phyloP scores from a whole-genome alignment of 2,888 invertebrate genomes.

The Calameuta filiformis region DNA sequence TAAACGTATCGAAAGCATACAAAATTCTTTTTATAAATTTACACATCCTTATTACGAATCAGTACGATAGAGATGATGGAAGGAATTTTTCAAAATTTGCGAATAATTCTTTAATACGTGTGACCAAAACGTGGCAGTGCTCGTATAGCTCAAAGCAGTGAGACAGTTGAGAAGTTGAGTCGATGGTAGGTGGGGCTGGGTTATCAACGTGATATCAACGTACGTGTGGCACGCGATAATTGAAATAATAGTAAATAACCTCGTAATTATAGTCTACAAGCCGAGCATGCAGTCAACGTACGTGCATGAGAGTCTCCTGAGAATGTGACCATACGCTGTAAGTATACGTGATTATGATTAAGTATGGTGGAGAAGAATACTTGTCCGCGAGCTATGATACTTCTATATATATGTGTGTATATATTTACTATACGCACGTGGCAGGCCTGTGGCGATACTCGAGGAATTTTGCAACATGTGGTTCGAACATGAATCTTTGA shows the following conservation, averaged over 20 bases:
- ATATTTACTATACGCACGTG: constrained; percentile 11
- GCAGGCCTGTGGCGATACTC: constrained; percentile 12
- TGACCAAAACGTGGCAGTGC: background rate
- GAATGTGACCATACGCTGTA: background rate
- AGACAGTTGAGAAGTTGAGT: constrained; percentile 4
- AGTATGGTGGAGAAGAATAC: background rate
- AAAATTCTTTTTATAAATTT: background rate
- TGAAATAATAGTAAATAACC: constrained; percentile 60
- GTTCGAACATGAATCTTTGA: background rate
- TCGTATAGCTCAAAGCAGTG: background rate
- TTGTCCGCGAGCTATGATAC: background rate
- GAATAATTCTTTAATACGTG: background rate
- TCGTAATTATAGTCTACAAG: constrained; percentile 51
- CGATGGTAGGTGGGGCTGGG: constrained; percentile 11
- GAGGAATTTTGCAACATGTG: constrained; percentile 15
- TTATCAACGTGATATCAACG: constrained; percentile 38
- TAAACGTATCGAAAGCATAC: background rate
- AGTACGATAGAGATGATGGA: background rate
- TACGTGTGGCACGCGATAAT: constrained; percentile 59
- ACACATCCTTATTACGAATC: background rate
- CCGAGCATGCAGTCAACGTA: constrained; percentile 23
- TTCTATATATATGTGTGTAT: background rate
- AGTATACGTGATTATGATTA: background rate
- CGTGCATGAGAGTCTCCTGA: constrained; percentile 2
- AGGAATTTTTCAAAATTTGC: background rate